Evolutionary conservation across 2,113 vertebrate species (phyloP).

Genomic region (Saimiri boliviensis): DNA sequence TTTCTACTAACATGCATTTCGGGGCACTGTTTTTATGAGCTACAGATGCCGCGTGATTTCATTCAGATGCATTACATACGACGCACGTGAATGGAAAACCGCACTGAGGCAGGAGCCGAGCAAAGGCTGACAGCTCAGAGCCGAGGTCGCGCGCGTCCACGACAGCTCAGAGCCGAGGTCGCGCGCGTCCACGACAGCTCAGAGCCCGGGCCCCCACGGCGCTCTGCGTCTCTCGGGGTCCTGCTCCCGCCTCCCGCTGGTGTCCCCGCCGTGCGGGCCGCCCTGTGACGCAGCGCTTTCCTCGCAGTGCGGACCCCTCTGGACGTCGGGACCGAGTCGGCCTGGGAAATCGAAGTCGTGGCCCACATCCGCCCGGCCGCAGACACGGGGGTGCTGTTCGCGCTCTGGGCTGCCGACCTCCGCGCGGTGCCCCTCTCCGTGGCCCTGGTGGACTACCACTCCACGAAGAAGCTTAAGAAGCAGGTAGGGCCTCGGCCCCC

Average conservation of each 20-base stretch:
- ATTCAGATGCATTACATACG: rapidly evolving
- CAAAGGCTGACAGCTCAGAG: not conserved
- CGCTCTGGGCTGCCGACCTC: conserved; percentile 87
- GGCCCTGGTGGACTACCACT: conserved; percentile 92
- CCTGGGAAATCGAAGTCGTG: conserved; percentile 88
- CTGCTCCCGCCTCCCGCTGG: not conserved
- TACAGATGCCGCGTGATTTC: rapidly evolving
- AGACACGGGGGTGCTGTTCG: conserved; percentile 92
- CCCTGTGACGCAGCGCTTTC: conserved; percentile 6
- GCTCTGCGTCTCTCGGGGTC: rapidly evolving
- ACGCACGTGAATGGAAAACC: not conserved
- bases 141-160: rapidly evolving
- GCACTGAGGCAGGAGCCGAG: not conserved
- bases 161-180: too few species aligned
- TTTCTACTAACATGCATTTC: too few species aligned
- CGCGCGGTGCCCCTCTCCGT: conserved; percentile 89
- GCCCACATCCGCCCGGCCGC: conserved; percentile 90
- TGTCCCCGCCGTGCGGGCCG: not conserved
- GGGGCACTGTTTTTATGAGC: not conserved
- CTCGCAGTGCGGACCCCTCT: conserved; percentile 72
- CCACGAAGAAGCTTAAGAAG: conserved; percentile 88
- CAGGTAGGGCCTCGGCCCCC: conserved; percentile 83
- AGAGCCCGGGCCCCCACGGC: too few species aligned
- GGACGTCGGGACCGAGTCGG: conserved; percentile 68
- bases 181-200: too few species aligned